Evolutionary conservation across 2,797 vertebrate genomes (phyloP), one percentile per base, ranked within the genome.

Genomic region (Streptopelia turtur): DNA sequence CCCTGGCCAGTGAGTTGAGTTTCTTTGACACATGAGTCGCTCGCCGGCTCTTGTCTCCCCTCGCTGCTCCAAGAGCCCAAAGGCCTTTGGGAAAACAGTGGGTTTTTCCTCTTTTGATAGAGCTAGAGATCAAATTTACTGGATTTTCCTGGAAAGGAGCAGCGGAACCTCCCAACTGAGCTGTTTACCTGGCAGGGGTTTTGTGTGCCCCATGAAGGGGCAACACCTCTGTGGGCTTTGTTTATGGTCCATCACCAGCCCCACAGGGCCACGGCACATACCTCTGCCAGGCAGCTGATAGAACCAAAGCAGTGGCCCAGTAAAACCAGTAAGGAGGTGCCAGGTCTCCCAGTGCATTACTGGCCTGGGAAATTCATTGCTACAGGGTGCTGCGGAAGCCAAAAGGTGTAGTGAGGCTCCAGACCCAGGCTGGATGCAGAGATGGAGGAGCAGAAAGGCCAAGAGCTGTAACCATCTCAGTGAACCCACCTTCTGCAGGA

Each of bases 61-160:
- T 97, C 89, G 71, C 68, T 4, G 18, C 77, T 92, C 89, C 28
- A 56, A 75, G 69, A 94, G 89, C 90, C 90, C 41, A 39, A 61
- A 92, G 68, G 76, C 95, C 82, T 93, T 94, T 95, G 93, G 87
- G 95, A 92, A 95, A 95, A 89, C 52, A 92, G 61, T 53, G 71
- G 1, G 0, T 16, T 74, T 79, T 81, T 49, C 63, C 33, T 82
- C 55, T 80, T 95, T 82, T 93, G 60, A 28, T 89, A 59, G 63
- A 89, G 47, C 50, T 76, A 39, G 94, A 90, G 68, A 92, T 87
- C 16, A 41, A 60, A 96, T 95, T 90, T 79, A 79, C 89, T 94
- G 82, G 69, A 83, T 96, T 97, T 97, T 97, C 94, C 96, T 95
- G 91, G 93, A 97, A 96, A 85, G 57, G 78, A 92, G 45, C 39